These are phyloP conservation scores for Clarias gariepinus DNA, from an alignment of 2,113 vertebrate genomes.

Conservation along the genomic window DNA sequence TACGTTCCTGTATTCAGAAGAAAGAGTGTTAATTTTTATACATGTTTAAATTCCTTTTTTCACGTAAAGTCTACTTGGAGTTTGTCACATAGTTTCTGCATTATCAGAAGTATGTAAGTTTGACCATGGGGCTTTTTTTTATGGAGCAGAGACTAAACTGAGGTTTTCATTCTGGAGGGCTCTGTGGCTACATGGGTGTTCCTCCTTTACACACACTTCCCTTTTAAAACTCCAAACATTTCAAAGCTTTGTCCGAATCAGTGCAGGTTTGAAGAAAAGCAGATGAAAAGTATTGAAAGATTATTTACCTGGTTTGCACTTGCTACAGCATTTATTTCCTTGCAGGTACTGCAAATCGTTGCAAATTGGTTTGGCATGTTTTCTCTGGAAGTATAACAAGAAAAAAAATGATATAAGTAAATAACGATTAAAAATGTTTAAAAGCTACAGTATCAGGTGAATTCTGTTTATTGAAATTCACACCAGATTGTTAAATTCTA, in stretches of 20 bases:
- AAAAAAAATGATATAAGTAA: background rate
- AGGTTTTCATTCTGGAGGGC: conserved; percentile 15
- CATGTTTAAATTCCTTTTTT: too few species aligned
- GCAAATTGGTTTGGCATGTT: conserved; percentile 61
- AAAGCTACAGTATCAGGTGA: background rate
- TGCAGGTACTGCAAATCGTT: conserved; percentile 59
- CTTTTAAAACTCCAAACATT: conserved; percentile 8
- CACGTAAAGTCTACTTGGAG: too few species aligned
- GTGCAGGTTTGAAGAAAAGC: background rate
- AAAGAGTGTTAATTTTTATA: background rate
- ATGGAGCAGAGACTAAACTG: conserved; percentile 34
- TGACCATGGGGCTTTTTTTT: conserved; percentile 2
- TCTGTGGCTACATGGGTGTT: conserved; percentile 39
- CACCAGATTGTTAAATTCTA: background rate
- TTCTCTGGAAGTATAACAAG: conserved; percentile 54
- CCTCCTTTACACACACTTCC: conserved; percentile 56
- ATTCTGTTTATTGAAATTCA: background rate
- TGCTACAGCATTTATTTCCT: conserved; percentile 66
- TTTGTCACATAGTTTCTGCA: background rate
- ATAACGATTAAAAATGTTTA: background rate
- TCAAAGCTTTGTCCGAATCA: background rate
- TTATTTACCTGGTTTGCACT: conserved; percentile 72
- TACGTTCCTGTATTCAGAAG: conserved; percentile 72
- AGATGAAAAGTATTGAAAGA: background rate
- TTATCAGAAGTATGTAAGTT: background rate